Evolutionary conservation across 1,140 invertebrate species (phyloP), one percentile per base, ranked within the genome.

Genomic region (Hirudo medicinalis): DNA sequence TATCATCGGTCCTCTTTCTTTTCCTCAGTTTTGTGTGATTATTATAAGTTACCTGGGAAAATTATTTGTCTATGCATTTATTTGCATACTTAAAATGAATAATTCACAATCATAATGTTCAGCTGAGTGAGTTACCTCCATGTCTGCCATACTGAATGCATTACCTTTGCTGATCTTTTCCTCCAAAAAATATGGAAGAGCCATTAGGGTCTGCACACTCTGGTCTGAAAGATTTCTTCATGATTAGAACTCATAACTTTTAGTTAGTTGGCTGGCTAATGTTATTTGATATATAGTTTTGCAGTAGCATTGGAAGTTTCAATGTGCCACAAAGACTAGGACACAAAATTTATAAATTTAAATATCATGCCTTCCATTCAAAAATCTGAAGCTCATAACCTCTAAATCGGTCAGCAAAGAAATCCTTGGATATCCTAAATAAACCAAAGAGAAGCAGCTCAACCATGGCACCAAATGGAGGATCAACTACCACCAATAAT

Each of bases 11-110:
- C 20, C 22, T 25, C 29, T 63, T 32, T 22, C 57, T 22, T 63
- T 63, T 63, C 20, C 57, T 63, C 19, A 63, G 57, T 63, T 63
- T 63, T 63, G 22, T n/a, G 19, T 63, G 57, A 32, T 63, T 63
- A 13, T 63, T 20, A 22, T 63, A 63, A 22, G 13, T 63, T n/a
- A 63, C 57, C 57, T 63, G 6, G 11, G 11, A 63, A 32, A 13
- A 63, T 8, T 22, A 63, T 63, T 22, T 25, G 5, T 20, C 20
- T 57, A 25, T n/a, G 20, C 5, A 57, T 63, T 25, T 25, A 63
- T 25, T 32, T 63, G 2, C 54, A 57, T n/a, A n/a, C 2, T 57
- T 3, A 57, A 2, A 57, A 36, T 36, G 2, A 57, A 20, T 20
- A 63, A 63, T 15, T 63, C 20, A 63, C 20, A 63, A 32, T 63